These are phyloP conservation scores for Petrocephalus microphthalmus DNA, from an alignment of 2,113 vertebrate species.

Conservation along the genomic window DNA sequence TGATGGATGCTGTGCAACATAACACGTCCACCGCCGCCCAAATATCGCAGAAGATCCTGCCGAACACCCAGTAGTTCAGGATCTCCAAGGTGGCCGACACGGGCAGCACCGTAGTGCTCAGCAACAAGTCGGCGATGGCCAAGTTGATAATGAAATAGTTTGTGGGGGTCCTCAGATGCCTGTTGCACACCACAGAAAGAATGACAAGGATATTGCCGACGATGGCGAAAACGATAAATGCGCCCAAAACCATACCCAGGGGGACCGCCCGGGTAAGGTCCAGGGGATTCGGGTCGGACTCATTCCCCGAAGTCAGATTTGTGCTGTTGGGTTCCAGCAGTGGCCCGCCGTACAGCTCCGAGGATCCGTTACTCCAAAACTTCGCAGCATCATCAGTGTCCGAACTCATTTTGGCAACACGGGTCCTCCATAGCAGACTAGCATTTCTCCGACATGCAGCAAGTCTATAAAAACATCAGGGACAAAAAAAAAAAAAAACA, in stretches of 20 bases:
- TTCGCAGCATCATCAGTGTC: slow-evolving; percentile 59
- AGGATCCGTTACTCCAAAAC: slow-evolving; percentile 58
- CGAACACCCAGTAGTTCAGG: slow-evolving; percentile 84
- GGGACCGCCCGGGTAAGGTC: slow-evolving; percentile 73
- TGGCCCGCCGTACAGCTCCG: slow-evolving; percentile 47
- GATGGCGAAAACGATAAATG: slow-evolving; percentile 90
- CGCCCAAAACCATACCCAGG: slow-evolving; percentile 82
- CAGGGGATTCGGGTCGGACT: slow-evolving; percentile 55
- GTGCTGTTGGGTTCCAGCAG: slow-evolving; percentile 53
- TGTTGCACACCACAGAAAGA: slow-evolving; percentile 90
- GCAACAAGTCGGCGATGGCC: slow-evolving; percentile 88
- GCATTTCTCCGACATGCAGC: neutral
- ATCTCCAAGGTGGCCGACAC: slow-evolving; percentile 88
- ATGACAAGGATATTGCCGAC: slow-evolving; percentile 93
- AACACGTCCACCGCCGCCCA: slow-evolving; percentile 95
- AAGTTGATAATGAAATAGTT: slow-evolving; percentile 97
- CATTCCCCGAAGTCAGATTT: slow-evolving; percentile 60
- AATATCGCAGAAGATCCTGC: slow-evolving; percentile 89
- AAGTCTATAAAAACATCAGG: neutral
- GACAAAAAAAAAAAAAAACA: neutral
- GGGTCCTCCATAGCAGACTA: slow-evolving; percentile 60
- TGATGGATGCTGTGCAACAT: slow-evolving; percentile 93
- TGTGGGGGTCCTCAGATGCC: slow-evolving; percentile 88
- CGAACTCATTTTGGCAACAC: slow-evolving; percentile 59
- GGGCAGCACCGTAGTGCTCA: slow-evolving; percentile 86